Evolutionary conservation across 2,113 vertebrate species (phyloP).

Genomic region (Tragelaphus imberbis): DNA sequence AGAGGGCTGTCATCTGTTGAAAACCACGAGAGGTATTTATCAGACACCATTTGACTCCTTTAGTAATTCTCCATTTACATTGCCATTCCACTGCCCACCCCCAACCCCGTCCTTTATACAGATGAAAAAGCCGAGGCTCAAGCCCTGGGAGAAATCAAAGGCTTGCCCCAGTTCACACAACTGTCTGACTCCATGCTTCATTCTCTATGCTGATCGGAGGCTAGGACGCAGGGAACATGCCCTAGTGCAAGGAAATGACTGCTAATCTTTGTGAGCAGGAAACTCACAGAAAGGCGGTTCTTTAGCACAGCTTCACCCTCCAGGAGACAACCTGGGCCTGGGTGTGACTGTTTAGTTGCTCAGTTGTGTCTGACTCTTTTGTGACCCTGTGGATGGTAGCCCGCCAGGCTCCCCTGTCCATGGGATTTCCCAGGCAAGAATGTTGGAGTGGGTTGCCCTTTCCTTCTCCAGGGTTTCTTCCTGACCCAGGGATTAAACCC

Average conservation of each 20-base stretch:
- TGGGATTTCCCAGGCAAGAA: neutral
- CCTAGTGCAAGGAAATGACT: neutral
- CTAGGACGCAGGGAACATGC: neutral
- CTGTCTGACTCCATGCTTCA: neutral
- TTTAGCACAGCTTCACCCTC: neutral
- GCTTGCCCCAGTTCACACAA: neutral
- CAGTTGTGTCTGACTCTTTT: neutral
- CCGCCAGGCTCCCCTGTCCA: neutral
- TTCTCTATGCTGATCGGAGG: neutral
- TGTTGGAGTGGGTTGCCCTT: neutral
- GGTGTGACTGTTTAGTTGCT: neutral
- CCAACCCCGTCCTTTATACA: neutral
- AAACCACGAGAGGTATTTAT: neutral
- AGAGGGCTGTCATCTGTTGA: neutral
- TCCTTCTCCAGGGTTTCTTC: neutral
- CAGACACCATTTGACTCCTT: neutral
- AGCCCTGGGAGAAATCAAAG: neutral
- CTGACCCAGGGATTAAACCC: neutral
- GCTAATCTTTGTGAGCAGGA: neutral
- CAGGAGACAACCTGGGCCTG: neutral
- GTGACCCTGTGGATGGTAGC: neutral
- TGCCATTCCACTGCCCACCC: neutral
- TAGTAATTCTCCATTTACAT: neutral
- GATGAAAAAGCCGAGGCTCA: neutral
- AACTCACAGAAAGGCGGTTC: no score